Evolutionary conservation across 1,140 invertebrate genomes (phyloP).

Genomic region (Idris sp.): DNA sequence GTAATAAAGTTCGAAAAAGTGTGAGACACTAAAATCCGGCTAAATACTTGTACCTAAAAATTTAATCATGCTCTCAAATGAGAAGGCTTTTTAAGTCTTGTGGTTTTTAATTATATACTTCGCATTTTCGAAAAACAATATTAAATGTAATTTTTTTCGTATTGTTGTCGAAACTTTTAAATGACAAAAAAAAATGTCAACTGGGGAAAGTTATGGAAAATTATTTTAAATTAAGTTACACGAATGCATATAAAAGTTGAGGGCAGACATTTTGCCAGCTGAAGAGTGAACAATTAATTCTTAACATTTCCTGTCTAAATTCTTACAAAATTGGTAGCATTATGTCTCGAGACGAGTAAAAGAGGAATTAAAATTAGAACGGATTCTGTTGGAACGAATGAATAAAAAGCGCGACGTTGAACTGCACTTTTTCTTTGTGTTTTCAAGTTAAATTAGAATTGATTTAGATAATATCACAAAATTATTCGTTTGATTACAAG

Average conservation of each 20-base stretch:
- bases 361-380: slow-evolving; percentile 35
- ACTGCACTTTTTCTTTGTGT: slow-evolving; percentile 22
- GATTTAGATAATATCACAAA: slow-evolving; percentile 43
- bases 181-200: too few relatives aligned
- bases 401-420: slow-evolving; percentile 30
- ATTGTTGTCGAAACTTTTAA: too few relatives aligned
- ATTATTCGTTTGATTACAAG: too few relatives aligned
- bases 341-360: slow-evolving; percentile 7
- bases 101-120: slow-evolving; percentile 22
- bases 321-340: slow-evolving; percentile 25
- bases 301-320: slow-evolving; percentile 4
- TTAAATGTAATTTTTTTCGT: too few relatives aligned
- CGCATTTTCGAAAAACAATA: too few relatives aligned
- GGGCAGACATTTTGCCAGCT: too few relatives aligned
- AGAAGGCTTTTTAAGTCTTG: background rate
- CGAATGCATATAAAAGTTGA: too few relatives aligned
- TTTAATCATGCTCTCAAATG: slow-evolving; percentile 24
- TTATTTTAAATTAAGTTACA: too few relatives aligned
- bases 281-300: slow-evolving; percentile 19
- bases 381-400: slow-evolving; percentile 36
- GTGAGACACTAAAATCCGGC: background rate
- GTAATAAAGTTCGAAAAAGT: slow-evolving; percentile 17
- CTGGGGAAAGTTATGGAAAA: too few relatives aligned
- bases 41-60: slow-evolving; percentile 7
- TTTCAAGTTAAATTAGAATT: slow-evolving; percentile 37